These are phyloP conservation scores for Macropis europaea DNA, from an alignment of 2,888 invertebrate genomes.

Conservation along the genomic window DNA sequence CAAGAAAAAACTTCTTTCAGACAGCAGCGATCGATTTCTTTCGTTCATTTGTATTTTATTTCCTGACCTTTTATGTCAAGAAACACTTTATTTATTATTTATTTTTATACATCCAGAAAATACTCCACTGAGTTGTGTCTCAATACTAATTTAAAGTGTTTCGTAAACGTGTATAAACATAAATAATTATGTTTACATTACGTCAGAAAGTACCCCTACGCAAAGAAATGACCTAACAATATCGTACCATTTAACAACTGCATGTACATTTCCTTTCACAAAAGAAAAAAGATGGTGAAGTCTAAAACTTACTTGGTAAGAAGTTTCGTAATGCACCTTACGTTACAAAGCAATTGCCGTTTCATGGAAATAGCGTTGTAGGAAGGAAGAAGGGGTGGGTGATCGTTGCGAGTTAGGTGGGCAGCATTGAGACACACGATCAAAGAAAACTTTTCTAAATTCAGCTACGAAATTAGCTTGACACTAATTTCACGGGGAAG, in stretches of 20 bases:
- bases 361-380: conserved; percentile 26
- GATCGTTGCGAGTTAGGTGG: conserved; percentile 7
- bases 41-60: too few species aligned
- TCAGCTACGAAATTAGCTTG: conserved; percentile 55
- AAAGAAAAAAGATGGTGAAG: background rate
- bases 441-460: conserved; percentile 58
- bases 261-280: background rate
- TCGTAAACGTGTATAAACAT: too few species aligned
- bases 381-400: background rate
- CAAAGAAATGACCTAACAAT: too few species aligned
- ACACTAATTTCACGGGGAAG: conserved; percentile 56
- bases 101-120: too few species aligned
- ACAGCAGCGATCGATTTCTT: too few species aligned
- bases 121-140: too few species aligned
- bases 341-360: conserved; percentile 33
- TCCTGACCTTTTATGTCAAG: too few species aligned
- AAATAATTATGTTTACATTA: too few species aligned
- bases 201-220: too few species aligned
- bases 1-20: too few species aligned
- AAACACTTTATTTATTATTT: too few species aligned
- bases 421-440: conserved; percentile 47
- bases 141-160: too few species aligned
- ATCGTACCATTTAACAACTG: background rate
- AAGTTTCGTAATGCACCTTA: conserved; percentile 22
- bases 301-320: conserved; percentile 8